Evolutionary conservation across 2,888 invertebrate genomes (phyloP), one percentile per base, ranked within the genome.

Genomic region (Lomographa bimaculata): DNA sequence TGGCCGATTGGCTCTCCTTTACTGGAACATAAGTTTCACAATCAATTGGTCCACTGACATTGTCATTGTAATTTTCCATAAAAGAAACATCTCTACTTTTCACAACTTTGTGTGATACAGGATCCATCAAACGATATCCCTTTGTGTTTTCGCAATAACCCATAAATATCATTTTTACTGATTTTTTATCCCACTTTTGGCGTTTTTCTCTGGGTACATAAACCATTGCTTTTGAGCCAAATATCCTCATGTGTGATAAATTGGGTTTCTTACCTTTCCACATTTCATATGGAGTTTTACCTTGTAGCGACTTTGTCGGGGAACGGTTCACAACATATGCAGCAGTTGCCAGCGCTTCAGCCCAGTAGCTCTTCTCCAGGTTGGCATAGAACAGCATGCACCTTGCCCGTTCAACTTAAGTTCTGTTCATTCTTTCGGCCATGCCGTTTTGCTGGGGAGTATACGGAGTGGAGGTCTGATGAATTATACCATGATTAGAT

Each of bases 91-190:
- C 44, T 37, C 56, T 34, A 5, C 43, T 42, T 1, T 40, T 49
- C 5, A 28, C 35, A 5, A 55, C 0, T 7, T 23, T 3, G 30
- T 38, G 1, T 25, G 43, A 3, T 30, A 7, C 10, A 3, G 48
- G 46, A 23, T 52, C 23, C 27, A 50, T 48, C 3, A 55, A 20
- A 11, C 56, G 44, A 25, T 60, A 59, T 1, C 57, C 60, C 28
- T 60, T 60, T 1, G 46, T 26, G 26, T 49, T 36, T 7, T 57
- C 53, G 12, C 42, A 19, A 35, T 48, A 60, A 2, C 61, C 45
- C 1, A 46, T 33, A 25, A 46, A 46, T 18, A 37, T 33, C 9
- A 29, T 35, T 9, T 38, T 20, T 3, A 42, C 11, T 19, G 29
- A 14, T 28, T 29, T 37, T 24, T 18, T 26, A 42, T 50, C 32